Percentiles rank a stretch among this genome's conserved stretches.
Evolutionary conservation across 1,140 invertebrate genomes (phyloP).

Genomic region (Temnothorax curvispinosus): DNA sequence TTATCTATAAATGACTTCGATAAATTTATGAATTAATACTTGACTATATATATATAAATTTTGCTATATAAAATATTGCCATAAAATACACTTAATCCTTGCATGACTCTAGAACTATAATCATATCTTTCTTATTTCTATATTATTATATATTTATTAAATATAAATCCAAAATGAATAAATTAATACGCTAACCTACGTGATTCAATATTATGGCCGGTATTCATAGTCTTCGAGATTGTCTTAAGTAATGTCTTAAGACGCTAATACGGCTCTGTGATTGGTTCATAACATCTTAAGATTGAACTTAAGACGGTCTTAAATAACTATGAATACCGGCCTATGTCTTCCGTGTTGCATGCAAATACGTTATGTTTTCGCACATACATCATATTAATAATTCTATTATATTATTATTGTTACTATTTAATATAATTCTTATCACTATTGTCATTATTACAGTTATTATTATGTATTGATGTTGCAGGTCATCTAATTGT

Average conservation of each 20-base stretch:
- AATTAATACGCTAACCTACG: conserved; percentile 28
- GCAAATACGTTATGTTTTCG: conserved; percentile 6
- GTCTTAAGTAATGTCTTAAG: too few relatives aligned
- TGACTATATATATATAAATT: background rate
- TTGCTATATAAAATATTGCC: background rate
- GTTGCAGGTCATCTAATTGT: conserved; percentile 25
- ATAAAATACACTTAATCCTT: background rate
- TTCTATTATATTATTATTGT: conserved; percentile 55
- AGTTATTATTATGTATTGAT: conserved; percentile 38
- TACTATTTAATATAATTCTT: conserved; percentile 43
- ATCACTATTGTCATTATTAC: conserved; percentile 38
- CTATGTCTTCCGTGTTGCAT: background rate
- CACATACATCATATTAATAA: conserved; percentile 42
- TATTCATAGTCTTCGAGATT: too few relatives aligned
- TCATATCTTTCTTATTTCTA: background rate
- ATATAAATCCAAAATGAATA: background rate
- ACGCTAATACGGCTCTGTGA: too few relatives aligned
- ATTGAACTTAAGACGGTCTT: too few relatives aligned
- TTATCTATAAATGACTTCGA: too few relatives aligned
- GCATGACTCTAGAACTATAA: background rate
- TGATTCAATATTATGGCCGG: conserved; percentile 33
- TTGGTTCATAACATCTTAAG: too few relatives aligned
- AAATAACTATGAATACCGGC: too few relatives aligned
- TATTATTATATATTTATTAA: conserved; percentile 14
- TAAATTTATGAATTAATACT: background rate